A percentile compares a stretch with the other conserved stretches of the same genome.
These are phyloP conservation scores for Eupelmus urozonus DNA, from an alignment of 2,888 invertebrate species.

Conservation along the genomic window DNA sequence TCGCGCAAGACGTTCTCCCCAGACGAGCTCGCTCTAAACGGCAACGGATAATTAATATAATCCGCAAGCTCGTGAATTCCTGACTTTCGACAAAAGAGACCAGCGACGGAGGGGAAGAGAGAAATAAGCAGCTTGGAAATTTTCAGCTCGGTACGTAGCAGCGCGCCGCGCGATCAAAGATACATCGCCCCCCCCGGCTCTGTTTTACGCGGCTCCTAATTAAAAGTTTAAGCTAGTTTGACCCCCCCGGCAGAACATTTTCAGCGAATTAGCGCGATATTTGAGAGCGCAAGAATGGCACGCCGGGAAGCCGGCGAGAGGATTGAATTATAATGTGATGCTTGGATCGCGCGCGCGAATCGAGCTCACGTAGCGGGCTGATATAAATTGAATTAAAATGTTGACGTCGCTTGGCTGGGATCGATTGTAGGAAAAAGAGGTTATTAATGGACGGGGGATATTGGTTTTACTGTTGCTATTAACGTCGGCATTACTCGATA, in stretches of 20 bases:
- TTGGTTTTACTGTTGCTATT: no score
- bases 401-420: constrained; percentile 33
- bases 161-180: constrained; percentile 29
- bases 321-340: constrained; percentile 42
- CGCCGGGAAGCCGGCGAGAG: no score
- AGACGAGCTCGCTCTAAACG: no score
- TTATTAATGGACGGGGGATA: constrained; percentile 2
- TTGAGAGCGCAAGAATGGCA: no score
- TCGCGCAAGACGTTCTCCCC: no score
- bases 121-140: background rate
- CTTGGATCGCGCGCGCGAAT: background rate
- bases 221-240: constrained; percentile 37
- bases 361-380: background rate
- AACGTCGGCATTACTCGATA: no score
- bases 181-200: constrained; percentile 21
- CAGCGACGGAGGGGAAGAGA: background rate
- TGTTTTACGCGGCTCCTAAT: constrained; percentile 28
- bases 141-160: background rate
- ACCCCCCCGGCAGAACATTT: background rate
- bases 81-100: no score
- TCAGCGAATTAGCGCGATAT: constrained; percentile 30
- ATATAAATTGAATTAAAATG: constrained; percentile 46
- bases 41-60: no score
- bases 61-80: no score
- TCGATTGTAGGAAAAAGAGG: constrained; percentile 26